Evolutionary conservation across 1,140 invertebrate genomes (phyloP).

Genomic region (Spodoptera litura): DNA sequence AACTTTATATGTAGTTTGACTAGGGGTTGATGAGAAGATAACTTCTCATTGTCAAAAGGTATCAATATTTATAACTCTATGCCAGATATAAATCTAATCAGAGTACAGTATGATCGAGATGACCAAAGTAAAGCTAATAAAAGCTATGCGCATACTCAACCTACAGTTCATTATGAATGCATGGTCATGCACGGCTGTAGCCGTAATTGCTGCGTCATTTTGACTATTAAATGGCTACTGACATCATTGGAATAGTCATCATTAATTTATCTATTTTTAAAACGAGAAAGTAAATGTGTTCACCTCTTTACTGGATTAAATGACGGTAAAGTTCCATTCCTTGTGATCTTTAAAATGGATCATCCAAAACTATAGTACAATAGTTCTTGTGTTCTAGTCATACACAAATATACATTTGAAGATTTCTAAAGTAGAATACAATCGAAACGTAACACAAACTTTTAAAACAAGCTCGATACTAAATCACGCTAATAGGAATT

Average conservation of each 20-base stretch:
- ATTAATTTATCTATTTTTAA: conserved; percentile 28
- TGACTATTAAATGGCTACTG: conserved; percentile 37
- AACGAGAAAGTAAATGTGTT: not conserved
- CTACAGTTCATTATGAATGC: conserved; percentile 23
- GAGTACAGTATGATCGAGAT: conserved; percentile 2
- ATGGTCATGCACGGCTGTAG: conserved; percentile 26
- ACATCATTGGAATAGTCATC: conserved; percentile 18
- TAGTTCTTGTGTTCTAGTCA: too few relatives aligned
- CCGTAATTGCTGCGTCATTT: conserved; percentile 37
- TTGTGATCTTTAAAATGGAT: too few relatives aligned
- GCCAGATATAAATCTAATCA: not conserved
- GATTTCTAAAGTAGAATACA: too few relatives aligned
- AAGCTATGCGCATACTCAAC: conserved; percentile 1
- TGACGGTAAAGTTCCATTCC: not conserved
- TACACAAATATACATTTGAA: too few relatives aligned
- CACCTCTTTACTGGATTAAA: not conserved
- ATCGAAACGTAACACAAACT: not conserved
- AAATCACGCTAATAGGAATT: conserved; percentile 40
- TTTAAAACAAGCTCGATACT: conserved; percentile 22
- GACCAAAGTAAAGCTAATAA: conserved; percentile 16
- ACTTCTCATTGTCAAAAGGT: too few relatives aligned
- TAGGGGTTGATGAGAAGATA: too few relatives aligned
- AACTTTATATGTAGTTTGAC: too few relatives aligned
- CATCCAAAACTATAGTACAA: too few relatives aligned
- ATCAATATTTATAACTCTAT: not conserved